phyloP scores from a whole-genome alignment of 2,113 vertebrate species.

The Peromyscus leucopus region DNA sequence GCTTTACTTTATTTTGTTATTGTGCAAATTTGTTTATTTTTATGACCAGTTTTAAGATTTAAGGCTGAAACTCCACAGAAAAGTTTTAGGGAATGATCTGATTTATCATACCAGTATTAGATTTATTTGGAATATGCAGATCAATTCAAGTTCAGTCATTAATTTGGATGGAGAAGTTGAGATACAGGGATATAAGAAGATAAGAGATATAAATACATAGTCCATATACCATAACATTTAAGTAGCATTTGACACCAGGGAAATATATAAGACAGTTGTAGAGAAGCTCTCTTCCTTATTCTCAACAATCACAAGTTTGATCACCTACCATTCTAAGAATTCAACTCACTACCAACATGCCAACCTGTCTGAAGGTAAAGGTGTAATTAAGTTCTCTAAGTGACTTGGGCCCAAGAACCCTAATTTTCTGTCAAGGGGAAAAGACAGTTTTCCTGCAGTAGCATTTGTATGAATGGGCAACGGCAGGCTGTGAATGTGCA shows the following conservation, averaged over 20 bases:
- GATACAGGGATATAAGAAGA: background rate
- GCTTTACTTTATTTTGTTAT: background rate
- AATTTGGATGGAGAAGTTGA: background rate
- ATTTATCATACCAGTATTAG: background rate
- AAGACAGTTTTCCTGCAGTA: background rate
- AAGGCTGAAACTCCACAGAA: background rate
- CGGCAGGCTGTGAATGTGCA: background rate
- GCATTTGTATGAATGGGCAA: background rate
- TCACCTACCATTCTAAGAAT: conserved; percentile 5
- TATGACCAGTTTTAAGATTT: conserved; percentile 41
- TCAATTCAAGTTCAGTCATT: background rate
- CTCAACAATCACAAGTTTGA: background rate
- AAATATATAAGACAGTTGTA: background rate
- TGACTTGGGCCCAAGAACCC: background rate
- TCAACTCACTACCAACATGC: conserved; percentile 17
- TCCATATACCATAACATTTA: conserved; percentile 10
- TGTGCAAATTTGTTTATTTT: background rate
- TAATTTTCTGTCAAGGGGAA: background rate
- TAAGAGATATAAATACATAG: background rate
- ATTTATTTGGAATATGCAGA: background rate
- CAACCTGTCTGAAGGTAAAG: background rate
- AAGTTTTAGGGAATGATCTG: background rate
- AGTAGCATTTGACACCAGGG: background rate
- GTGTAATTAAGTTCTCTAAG: conserved; percentile 11
- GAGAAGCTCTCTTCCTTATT: conserved; percentile 49